Conservation (phyloP, 2,888 invertebrate species). For the Cephus runcator region DNA sequence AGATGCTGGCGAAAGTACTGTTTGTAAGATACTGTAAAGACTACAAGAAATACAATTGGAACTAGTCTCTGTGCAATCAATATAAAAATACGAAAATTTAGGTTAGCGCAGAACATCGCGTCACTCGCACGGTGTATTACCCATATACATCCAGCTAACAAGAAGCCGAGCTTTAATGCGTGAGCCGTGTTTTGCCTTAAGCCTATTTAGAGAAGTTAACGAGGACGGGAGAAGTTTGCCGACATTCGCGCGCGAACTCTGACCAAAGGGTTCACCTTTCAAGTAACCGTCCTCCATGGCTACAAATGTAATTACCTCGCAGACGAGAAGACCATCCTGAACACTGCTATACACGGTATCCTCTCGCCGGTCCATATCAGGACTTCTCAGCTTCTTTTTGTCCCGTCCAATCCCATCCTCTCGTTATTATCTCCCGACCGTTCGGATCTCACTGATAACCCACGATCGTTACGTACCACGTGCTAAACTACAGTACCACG, state of each 20-base stretch:
- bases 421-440: not conserved
- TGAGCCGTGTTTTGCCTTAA: constrained; percentile 54
- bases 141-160: constrained; percentile 7
- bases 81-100: not conserved
- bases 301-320: not conserved
- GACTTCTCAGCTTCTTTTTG: not conserved
- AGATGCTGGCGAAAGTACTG: not conserved
- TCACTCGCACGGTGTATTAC: not conserved
- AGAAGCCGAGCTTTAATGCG: constrained; percentile 53
- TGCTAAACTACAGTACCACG: not conserved
- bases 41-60: not conserved
- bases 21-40: not conserved
- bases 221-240: constrained; percentile 34
- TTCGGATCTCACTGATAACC: not conserved
- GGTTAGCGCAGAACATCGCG: not conserved
- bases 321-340: not conserved
- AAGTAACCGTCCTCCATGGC: not conserved
- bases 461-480: not conserved
- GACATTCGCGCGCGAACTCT: constrained; percentile 18
- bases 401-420: not conserved
- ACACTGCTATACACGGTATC: not conserved
- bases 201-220: constrained; percentile 53
- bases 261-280: not conserved
- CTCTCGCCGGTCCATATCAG: not conserved
- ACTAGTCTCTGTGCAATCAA: rapidly evolving